A percentile compares a stretch with the other conserved stretches of the same genome.
Conservation (phyloP, 1,140 invertebrate genomes). For the Oppia nitens region DNA sequence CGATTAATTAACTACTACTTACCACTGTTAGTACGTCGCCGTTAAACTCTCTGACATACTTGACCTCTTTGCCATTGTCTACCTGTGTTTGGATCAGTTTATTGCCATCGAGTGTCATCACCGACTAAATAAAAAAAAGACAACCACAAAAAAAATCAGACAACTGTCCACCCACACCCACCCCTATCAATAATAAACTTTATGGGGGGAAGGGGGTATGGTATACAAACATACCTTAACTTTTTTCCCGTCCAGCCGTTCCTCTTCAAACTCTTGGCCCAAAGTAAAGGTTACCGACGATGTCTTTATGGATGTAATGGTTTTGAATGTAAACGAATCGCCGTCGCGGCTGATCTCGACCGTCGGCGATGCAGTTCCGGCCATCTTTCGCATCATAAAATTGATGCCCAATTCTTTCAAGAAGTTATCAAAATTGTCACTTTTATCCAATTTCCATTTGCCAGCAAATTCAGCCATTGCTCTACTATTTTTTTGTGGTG, state of each 20-base stretch:
- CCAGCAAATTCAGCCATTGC: conserved; percentile 9
- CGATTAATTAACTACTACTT: no score
- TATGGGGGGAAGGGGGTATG: background rate
- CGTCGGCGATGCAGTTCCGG: conserved; percentile 2
- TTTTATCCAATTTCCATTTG: conserved; percentile 3
- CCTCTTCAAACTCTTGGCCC: conserved; percentile 65
- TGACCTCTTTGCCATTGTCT: conserved; percentile 23
- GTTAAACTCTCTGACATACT: conserved; percentile 12
- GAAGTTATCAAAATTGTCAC: conserved; percentile 9
- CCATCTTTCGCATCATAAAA: conserved; percentile 13
- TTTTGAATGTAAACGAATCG: conserved; percentile 45
- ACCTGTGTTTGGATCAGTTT: conserved; percentile 45
- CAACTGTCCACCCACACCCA: no score
- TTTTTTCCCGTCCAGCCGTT: conserved; percentile 63
- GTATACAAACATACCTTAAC: conserved; percentile 38
- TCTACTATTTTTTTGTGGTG: no score
- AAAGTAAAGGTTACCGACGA: conserved; percentile 54
- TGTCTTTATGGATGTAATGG: conserved; percentile 66
- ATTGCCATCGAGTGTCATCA: conserved; percentile 29
- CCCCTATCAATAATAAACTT: background rate
- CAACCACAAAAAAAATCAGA: background rate
- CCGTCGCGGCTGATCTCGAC: conserved; percentile 13
- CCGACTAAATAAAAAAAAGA: conserved; percentile 3
- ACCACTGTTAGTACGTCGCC: conserved; percentile 7
- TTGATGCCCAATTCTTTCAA: conserved; percentile 10